phyloP scores from a whole-genome alignment of 2,888 invertebrate genomes.

The Venusia cambrica region DNA sequence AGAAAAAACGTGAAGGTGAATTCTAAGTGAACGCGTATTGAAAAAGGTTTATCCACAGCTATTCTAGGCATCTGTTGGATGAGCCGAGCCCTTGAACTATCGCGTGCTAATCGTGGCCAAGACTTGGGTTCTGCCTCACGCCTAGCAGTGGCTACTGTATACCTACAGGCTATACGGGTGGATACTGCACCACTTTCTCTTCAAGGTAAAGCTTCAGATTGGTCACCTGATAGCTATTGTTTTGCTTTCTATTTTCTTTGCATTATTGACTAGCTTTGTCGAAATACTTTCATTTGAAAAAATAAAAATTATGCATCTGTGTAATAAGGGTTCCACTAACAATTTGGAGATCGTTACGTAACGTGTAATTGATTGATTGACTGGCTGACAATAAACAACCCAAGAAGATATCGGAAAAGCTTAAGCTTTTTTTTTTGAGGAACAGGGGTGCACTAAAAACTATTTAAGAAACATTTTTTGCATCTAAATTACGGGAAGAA shows the following conservation, averaged over 20 bases:
- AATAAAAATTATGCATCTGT: too few relatives aligned
- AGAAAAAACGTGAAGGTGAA: background rate
- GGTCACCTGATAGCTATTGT: constrained; percentile 23
- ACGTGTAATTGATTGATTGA: too few relatives aligned
- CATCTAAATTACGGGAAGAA: too few relatives aligned
- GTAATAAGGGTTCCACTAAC: too few relatives aligned
- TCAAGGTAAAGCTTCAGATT: constrained; percentile 32
- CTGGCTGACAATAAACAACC: too few relatives aligned
- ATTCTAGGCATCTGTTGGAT: constrained; percentile 24
- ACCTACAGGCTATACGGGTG: constrained; percentile 25
- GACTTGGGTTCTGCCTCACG: constrained; percentile 24
- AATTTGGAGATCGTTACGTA: too few relatives aligned
- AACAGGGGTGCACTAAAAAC: too few relatives aligned
- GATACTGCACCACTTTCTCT: constrained; percentile 34
- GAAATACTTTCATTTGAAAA: too few relatives aligned
- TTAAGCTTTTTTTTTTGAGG: too few relatives aligned
- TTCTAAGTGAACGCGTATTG: constrained; percentile 27
- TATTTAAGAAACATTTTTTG: too few relatives aligned
- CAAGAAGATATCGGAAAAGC: too few relatives aligned
- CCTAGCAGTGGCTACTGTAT: constrained; percentile 15
- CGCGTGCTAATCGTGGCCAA: constrained; percentile 56
- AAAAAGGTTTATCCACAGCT: constrained; percentile 31
- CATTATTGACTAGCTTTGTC: too few relatives aligned
- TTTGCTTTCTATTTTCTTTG: constrained; percentile 22
- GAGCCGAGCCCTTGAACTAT: constrained; percentile 63